phyloP scores from a whole-genome alignment of 2,888 invertebrate species.

The Polyommatus iphigenia region DNA sequence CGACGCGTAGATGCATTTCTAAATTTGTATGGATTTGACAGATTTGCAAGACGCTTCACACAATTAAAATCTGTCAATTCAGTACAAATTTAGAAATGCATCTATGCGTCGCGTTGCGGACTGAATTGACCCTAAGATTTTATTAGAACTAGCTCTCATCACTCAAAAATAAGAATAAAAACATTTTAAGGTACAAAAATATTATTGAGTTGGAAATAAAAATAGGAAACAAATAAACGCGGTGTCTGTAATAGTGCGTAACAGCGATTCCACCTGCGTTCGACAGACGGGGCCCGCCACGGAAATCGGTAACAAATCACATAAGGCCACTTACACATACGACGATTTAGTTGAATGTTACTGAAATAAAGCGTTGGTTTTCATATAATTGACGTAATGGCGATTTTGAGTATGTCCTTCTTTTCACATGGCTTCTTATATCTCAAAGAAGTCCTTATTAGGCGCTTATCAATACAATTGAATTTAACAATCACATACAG shows the following conservation, averaged over 20 bases:
- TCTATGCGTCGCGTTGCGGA: too few relatives aligned
- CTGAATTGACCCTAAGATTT: too few relatives aligned
- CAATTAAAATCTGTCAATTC: too few relatives aligned
- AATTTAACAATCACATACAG: too few relatives aligned
- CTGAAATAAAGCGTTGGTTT: not conserved
- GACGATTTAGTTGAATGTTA: not conserved
- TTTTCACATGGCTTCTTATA: not conserved
- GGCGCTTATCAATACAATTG: too few relatives aligned
- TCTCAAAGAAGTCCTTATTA: too few relatives aligned
- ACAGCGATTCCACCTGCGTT: constrained; percentile 53
- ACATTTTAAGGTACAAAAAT: not conserved
- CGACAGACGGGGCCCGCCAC: constrained; percentile 41
- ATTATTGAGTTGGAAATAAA: constrained; percentile 24
- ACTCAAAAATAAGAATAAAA: not conserved
- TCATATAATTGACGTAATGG: not conserved
- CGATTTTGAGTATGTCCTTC: not conserved
- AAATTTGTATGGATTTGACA: too few relatives aligned
- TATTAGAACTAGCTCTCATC: too few relatives aligned
- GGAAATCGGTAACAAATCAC: constrained; percentile 67
- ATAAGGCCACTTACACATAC: constrained; percentile 41
- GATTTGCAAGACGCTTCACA: too few relatives aligned
- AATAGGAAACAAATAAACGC: constrained; percentile 34
- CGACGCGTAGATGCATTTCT: too few relatives aligned
- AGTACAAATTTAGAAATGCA: too few relatives aligned
- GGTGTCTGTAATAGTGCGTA: constrained; percentile 41